A percentile compares a stretch with the other conserved stretches of the same genome.
phyloP scores from a whole-genome alignment of 2,888 invertebrate species.

The Mayetiola destructor region DNA sequence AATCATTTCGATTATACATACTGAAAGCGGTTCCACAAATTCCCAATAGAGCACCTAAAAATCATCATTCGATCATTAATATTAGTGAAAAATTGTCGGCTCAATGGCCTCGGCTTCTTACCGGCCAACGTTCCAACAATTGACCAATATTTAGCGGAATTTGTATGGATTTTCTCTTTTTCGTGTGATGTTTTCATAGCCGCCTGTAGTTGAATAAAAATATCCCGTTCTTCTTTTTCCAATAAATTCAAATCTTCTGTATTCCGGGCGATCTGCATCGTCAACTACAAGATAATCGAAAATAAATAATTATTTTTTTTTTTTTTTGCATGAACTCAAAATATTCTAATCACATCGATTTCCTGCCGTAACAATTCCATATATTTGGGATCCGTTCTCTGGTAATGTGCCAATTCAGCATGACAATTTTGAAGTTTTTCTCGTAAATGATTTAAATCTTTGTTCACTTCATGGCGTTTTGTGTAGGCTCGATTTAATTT shows the following conservation, averaged over 20 bases:
- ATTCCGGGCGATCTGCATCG: conserved; percentile 30
- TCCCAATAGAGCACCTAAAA: conserved; percentile 5
- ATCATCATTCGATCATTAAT: neutral
- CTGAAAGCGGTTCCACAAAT: conserved; percentile 7
- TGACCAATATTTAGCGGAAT: conserved; percentile 74
- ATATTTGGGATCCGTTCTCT: conserved; percentile 7
- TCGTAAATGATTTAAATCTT: conserved; percentile 13
- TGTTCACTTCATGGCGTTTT: neutral
- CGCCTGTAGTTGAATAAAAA: conserved; percentile 56
- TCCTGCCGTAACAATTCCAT: conserved; percentile 14
- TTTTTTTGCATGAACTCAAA: neutral
- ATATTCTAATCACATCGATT: conserved; percentile 39
- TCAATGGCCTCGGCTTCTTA: conserved; percentile 18
- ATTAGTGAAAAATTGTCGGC: neutral
- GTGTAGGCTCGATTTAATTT: conserved; percentile 9
- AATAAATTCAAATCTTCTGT: conserved; percentile 45
- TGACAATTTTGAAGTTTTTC: conserved; percentile 11
- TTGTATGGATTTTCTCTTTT: conserved; percentile 63
- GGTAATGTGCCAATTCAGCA: conserved; percentile 7
- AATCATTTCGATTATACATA: conserved; percentile 1
- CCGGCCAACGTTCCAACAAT: conserved; percentile 53
- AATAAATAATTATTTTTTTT: neutral
- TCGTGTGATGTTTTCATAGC: conserved; percentile 71
- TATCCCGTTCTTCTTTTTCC: conserved; percentile 60
- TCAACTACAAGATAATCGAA: neutral